These are phyloP conservation scores for Opisthograptis luteolata DNA, from an alignment of 2,888 invertebrate species.

Conservation along the genomic window DNA sequence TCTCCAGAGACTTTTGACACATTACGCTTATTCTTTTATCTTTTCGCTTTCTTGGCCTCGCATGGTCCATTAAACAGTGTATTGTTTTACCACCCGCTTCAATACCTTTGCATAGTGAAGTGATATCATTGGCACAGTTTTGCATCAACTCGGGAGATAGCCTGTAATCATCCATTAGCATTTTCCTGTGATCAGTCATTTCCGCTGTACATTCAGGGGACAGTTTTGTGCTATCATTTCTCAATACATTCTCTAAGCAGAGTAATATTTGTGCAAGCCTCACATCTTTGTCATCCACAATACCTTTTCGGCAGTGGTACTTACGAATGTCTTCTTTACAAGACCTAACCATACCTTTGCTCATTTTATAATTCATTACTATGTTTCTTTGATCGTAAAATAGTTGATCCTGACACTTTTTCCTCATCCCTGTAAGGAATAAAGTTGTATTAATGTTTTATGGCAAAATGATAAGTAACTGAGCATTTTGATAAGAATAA, in stretches of 20 bases:
- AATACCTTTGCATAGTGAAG: slow-evolving; percentile 88
- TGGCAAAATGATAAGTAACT: not conserved
- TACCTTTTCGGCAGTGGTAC: slow-evolving; percentile 92
- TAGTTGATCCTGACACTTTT: slow-evolving; percentile 92
- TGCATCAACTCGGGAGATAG: slow-evolving; percentile 96
- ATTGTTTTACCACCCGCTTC: slow-evolving; percentile 95
- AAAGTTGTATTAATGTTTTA: slow-evolving; percentile 3
- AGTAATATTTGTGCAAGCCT: slow-evolving; percentile 95
- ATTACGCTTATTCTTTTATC: slow-evolving; percentile 87
- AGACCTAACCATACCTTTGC: slow-evolving; percentile 93
- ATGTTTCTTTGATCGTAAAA: slow-evolving; percentile 94
- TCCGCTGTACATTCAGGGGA: slow-evolving; percentile 92
- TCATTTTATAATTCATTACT: slow-evolving; percentile 95
- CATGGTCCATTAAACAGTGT: slow-evolving; percentile 97
- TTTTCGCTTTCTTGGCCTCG: slow-evolving; percentile 86
- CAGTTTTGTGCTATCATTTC: slow-evolving; percentile 89
- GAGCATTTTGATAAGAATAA: not conserved
- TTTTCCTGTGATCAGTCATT: slow-evolving; percentile 95
- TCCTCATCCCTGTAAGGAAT: slow-evolving; percentile 79
- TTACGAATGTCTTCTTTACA: slow-evolving; percentile 95
- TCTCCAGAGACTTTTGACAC: slow-evolving; percentile 92
- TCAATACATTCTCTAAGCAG: slow-evolving; percentile 92
- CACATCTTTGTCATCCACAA: slow-evolving; percentile 92
- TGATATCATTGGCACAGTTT: slow-evolving; percentile 93
- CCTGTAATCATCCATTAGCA: slow-evolving; percentile 96